Evolutionary conservation across 2,888 invertebrate genomes (phyloP), one percentile per base, ranked within the genome.

Genomic region (Heliconius charithonia): DNA sequence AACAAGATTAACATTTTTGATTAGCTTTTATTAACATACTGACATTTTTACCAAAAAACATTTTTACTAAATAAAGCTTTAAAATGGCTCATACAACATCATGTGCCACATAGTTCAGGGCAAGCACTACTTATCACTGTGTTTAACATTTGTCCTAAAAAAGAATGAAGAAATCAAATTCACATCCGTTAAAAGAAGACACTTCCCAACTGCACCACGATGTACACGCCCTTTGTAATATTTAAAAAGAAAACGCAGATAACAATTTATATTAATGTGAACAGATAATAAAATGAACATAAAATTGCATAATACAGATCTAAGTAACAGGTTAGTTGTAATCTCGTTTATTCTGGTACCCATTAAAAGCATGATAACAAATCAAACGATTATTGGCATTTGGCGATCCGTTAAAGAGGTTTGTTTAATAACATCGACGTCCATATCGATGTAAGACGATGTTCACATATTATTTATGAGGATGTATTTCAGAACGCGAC

Each of bases 401-500:
- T 78, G 81, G 79, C 83, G 81, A 81, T 77, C 78, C 80, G 80
- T 77, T 80, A 83, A 82, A 80, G 79, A 79, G 75, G 80, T 82
- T 79, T 81, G 84, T 80, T 83, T 81, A 80, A 81, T 81, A 81
- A 82, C 81, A 83, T 80, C 81, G 84, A 85, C 85, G 87, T 86
- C 87, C 83, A 83, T 82, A 81, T 84, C 86, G 84, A 87, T 87
- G 86, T 86, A 87, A 85, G 88, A 87, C 86, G 88, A 89, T 91
- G 89, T 88, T 89, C 86, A 86, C 87, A 89, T 92, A 89, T 88
- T 89, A 91, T 91, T 90, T 91, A 91, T 91, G 88, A 87, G 83
- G 84, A 83, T 82, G 83, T 87, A 85, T 87, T 87, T 86, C 87
- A 84, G 84, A 87, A 87, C 87, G 84, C 83, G 84, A 83, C 79